Evolutionary conservation across 2,888 invertebrate genomes (phyloP).

Genomic region (Rotaria sp.): DNA sequence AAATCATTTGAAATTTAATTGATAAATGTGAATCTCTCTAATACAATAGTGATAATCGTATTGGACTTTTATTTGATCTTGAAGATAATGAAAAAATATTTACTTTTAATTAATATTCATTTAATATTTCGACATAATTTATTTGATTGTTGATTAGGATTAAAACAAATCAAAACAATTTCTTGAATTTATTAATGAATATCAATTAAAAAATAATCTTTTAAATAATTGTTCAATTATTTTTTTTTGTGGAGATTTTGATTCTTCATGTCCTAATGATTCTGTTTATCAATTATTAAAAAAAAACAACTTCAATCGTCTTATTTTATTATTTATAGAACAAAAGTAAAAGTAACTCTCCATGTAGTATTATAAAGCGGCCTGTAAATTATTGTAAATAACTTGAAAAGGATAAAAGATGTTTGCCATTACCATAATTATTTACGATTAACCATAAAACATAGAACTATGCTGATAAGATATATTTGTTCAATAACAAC

Average conservation of each 20-base stretch:
- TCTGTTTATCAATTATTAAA: neutral
- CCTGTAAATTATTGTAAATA: no score
- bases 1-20: neutral
- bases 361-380: no score
- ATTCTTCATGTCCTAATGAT: neutral
- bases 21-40: neutral
- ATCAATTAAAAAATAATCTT: neutral
- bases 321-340: neutral
- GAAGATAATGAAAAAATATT: neutral
- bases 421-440: no score
- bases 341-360: neutral
- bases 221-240: neutral
- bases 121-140: slow-evolving; percentile 6
- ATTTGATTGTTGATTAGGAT: neutral
- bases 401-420: no score
- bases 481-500: no score
- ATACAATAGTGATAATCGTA: neutral
- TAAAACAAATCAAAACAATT: neutral
- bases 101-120: neutral
- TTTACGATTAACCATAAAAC: no score
- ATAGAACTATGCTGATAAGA: no score
- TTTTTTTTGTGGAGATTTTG: neutral
- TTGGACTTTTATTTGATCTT: neutral
- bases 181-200: neutral
- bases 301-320: neutral